Evolutionary conservation across 2,797 vertebrate species (phyloP).

Genomic region (Falco rusticolus): DNA sequence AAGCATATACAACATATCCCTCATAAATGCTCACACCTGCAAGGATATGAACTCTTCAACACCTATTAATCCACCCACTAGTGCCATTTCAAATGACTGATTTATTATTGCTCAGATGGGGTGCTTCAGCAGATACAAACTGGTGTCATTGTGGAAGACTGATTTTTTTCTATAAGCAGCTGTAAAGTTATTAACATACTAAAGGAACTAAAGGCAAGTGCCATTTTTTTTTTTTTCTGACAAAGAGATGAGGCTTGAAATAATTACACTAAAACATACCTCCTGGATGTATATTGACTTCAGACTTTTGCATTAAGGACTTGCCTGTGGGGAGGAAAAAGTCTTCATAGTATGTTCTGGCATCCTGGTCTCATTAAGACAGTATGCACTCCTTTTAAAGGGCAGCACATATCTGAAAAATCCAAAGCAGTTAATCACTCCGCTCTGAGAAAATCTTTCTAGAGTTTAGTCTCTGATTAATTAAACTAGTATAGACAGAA

Average conservation of each 20-base stretch:
- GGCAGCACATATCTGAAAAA: neutral
- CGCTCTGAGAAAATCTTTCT: neutral
- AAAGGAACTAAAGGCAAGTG: neutral
- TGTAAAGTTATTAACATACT: neutral
- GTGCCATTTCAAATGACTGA: neutral
- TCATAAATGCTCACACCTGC: neutral
- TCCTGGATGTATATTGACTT: neutral
- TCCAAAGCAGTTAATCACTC: conserved; percentile 5
- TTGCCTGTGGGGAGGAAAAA: neutral
- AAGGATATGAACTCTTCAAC: neutral
- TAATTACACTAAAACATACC: neutral
- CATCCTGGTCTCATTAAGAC: neutral
- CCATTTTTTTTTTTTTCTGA: neutral
- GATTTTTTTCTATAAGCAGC: neutral
- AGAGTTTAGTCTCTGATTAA: neutral
- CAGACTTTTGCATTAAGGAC: neutral
- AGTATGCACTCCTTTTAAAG: neutral
- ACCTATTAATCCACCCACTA: neutral
- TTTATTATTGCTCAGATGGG: neutral
- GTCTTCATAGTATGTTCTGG: neutral
- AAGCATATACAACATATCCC: neutral
- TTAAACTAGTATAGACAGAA: neutral
- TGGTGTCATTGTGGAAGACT: neutral
- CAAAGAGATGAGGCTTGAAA: neutral
- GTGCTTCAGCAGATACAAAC: neutral